Percentiles rank a stretch among this genome's conserved stretches.
phyloP scores from a whole-genome alignment of 2,888 invertebrate species.

The Schrankia costaestrigalis region DNA sequence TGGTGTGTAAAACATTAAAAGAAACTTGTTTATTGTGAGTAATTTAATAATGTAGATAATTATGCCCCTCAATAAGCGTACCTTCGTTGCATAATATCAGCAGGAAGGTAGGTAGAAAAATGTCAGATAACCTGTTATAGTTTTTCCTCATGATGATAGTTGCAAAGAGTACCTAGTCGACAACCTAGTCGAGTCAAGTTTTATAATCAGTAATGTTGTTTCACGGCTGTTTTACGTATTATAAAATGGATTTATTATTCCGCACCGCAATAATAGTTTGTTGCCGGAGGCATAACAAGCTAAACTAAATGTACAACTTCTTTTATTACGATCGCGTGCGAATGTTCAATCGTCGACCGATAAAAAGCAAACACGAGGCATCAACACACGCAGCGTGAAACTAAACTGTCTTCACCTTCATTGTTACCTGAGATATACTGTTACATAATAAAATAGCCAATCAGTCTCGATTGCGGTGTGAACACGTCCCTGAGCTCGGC shows the following conservation, averaged over 20 bases:
- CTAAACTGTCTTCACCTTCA: conserved; percentile 11
- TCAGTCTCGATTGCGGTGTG: conserved; percentile 11
- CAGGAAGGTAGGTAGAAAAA: no score
- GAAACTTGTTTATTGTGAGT: no score
- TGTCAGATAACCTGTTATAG: no score
- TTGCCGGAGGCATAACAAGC: conserved; percentile 14
- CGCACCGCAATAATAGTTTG: conserved; percentile 8
- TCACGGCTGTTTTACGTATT: conserved; percentile 16
- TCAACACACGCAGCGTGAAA: conserved; percentile 15
- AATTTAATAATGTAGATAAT: no score
- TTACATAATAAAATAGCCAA: conserved; percentile 14
- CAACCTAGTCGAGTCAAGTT: no score
- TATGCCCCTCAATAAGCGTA: no score
- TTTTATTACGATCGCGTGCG: conserved; percentile 32
- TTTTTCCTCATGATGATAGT: no score
- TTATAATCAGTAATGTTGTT: no score
- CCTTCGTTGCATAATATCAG: no score
- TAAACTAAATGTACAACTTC: conserved; percentile 26
- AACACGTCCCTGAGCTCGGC: conserved; percentile 8
- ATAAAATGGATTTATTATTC: conserved; percentile 12
- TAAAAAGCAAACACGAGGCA: conserved; percentile 24
- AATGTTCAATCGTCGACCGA: conserved; percentile 23
- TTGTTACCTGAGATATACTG: conserved; percentile 10
- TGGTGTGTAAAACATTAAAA: no score
- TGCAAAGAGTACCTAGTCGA: no score